Evolutionary conservation across 1,140 invertebrate species (phyloP), one percentile per base, ranked within the genome.

Genomic region (Drosophila gunungcola): DNA sequence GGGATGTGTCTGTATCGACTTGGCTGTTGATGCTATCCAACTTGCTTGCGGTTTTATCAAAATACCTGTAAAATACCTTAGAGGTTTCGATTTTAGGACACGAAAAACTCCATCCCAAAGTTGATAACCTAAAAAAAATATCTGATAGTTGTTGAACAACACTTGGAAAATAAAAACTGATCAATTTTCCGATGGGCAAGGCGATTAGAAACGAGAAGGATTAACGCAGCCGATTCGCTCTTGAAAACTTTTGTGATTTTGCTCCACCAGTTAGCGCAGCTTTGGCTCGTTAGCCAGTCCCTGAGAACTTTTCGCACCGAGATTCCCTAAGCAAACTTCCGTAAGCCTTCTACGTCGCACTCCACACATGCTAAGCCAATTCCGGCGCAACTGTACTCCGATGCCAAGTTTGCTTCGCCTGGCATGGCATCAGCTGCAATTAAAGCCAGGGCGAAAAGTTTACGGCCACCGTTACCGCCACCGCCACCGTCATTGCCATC

Each of bases 371-470:
- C 58, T 83, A 82, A 83, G 80, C 75, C 75, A 80, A 69, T 57
- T 79, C 52, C 61, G 53, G 48, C 43, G 53, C 78, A 80, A 80
- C 78, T 75, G 78, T 80, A 80, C 70, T 45, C 41, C 10, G 53
- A n/a, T 41, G 41, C 34, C 46, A 38, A 70, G 49, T 65, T 65
- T 64, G 67, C 34, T 45, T 55, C 49, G 52, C 16, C 25, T 61
- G 68, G 68, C 16, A 25, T 61, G 68, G 68, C 79, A 78, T 82
- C 80, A 82, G 68, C 62, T 70, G 69, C 70, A 78, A 83, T 80
- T 79, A 80, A 80, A 80, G 62, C 58, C 52, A 41, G 41, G 67
- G 75, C 57, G 48, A 80, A 86, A 86, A 88, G 62, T 88, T 88
- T 78, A 51, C 43, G 78, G 61, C 41, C 73, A 52, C 45, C 51